Conservation (phyloP, 2,113 vertebrate species). For the Daboia siamensis region DNA sequence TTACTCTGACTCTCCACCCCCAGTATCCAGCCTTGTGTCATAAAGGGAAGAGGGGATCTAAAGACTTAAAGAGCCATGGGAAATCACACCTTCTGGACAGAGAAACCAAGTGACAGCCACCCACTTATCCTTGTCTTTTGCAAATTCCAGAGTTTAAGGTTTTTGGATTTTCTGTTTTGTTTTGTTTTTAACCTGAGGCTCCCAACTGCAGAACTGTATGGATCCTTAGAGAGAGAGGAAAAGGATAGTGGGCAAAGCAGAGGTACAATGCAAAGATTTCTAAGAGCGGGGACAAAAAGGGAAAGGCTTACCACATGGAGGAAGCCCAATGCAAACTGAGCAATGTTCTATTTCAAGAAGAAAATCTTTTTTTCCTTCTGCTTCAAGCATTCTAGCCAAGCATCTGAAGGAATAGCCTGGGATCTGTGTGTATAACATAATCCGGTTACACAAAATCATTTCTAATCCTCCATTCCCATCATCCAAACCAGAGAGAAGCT, state of each 20-base stretch:
- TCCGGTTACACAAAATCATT: not conserved
- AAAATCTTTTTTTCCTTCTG: not conserved
- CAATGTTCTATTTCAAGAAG: not conserved
- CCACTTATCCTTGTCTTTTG: not conserved
- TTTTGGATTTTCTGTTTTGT: not conserved
- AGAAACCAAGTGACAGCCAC: conserved; percentile 11
- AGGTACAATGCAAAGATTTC: not conserved
- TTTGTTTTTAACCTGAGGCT: not conserved
- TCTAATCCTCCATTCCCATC: not conserved
- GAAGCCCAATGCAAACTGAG: not conserved
- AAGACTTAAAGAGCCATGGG: not conserved
- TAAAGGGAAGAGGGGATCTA: not conserved
- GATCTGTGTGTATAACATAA: not conserved
- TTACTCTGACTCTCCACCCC: too few relatives aligned
- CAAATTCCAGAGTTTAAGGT: not conserved
- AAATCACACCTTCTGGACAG: not conserved
- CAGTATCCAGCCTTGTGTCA: not conserved
- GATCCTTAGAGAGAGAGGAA: too few relatives aligned
- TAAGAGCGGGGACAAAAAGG: not conserved
- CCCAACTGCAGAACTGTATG: not conserved
- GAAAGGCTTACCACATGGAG: too few relatives aligned
- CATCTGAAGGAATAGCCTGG: not conserved
- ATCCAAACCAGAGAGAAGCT: not conserved
- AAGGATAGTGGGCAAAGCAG: not conserved
- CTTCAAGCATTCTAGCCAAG: not conserved